A percentile compares a stretch with the other conserved stretches of the same genome.
Conservation (phyloP, 2,113 vertebrate genomes). For the Indicator indicator region DNA sequence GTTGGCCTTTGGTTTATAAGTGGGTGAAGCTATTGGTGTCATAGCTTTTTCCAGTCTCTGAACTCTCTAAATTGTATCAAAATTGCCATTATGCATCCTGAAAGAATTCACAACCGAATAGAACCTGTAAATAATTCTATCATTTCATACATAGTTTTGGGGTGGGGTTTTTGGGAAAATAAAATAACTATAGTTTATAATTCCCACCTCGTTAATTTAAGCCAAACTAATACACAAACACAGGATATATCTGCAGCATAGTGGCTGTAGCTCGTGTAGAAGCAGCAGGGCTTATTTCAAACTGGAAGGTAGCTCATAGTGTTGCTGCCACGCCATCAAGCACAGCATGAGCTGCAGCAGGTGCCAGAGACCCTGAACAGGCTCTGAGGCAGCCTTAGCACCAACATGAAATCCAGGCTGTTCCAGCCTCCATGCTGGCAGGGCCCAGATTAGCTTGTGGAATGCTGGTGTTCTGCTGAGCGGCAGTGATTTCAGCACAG, state of each 20-base stretch:
- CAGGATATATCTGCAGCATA: background rate
- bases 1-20: too few relatives aligned
- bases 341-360: background rate
- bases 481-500: background rate
- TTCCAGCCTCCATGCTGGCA: background rate
- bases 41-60: too few relatives aligned
- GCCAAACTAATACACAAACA: background rate
- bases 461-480: background rate
- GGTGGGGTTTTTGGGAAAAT: too few relatives aligned
- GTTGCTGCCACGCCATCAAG: background rate
- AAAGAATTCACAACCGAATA: too few relatives aligned
- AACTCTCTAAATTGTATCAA: too few relatives aligned
- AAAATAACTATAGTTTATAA: too few relatives aligned
- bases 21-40: too few relatives aligned
- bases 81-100: too few relatives aligned
- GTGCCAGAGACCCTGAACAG: accelerated
- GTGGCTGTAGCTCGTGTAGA: background rate
- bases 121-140: too few relatives aligned
- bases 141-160: too few relatives aligned
- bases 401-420: accelerated
- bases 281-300: background rate
- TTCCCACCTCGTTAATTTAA: too few relatives aligned
- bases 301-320: background rate
- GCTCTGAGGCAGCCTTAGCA: background rate
- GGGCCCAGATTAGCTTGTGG: background rate